Base-by-base conservation (phyloP, 2,113 vertebrate genomes). In the Nothocercus nigrocapillus region DNA sequence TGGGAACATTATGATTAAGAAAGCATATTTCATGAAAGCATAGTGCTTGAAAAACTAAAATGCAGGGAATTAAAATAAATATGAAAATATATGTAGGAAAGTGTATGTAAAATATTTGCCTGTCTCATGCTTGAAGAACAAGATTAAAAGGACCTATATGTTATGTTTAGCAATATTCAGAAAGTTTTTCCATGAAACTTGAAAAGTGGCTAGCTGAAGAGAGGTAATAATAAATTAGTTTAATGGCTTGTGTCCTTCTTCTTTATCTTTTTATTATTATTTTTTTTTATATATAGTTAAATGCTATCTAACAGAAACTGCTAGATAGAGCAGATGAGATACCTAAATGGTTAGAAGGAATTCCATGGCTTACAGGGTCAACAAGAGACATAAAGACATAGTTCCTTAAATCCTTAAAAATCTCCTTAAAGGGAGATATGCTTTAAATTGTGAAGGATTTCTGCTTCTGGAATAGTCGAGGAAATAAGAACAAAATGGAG, bases 291-390 rank as follows among this genome's bases (percentile, higher is more conserved):
- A 11, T 77, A 11, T 77, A 59, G 59, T 81, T 77, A 88, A 70
- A 59, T 81, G n/a, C 19, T 56, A 1, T 56, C 36, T 70, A 64
- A 75, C 70, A 45, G 56, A 70, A 86, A n/a, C 56, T 85, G 51
- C 34, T 49, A 62, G 77, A 74, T 30, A 70, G 64, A 85, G 32
- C 15, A 81, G 91, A 74, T 93, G 90, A 83, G 32, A n/a, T 70
- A 83, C 32, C 70, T 82, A 4, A n/a, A 24, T 64, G 56, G 73
- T 93, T 75, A 74, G 68, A 78, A 89, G 42, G 54, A 93, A 56
- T 91, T 67, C 47, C 90, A 73, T 94, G 80, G 90, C 73, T 94
- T 91, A 63, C 47, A 44, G 64, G 15, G 20, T 85, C 15, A 80
- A 83, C 51, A 53, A 77, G 56, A 68, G 40, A 14, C 34, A 30